A percentile compares a stretch with the other conserved stretches of the same genome.
These are phyloP conservation scores for Cyprinella venusta DNA, from an alignment of 2,797 vertebrate species.

Conservation along the genomic window DNA sequence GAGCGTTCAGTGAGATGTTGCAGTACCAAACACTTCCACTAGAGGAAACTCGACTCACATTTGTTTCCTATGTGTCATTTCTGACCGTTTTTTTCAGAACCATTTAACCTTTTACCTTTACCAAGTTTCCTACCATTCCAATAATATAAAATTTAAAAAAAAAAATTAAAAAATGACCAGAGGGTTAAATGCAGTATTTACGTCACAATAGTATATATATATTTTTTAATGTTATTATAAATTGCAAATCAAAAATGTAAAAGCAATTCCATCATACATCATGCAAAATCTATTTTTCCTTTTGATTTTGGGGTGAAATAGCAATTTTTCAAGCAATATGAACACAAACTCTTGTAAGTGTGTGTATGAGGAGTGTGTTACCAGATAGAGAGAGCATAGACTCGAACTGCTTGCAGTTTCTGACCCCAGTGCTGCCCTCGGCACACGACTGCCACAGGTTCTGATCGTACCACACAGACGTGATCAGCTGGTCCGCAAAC, in stretches of 20 bases:
- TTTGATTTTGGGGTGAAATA: background rate
- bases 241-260: background rate
- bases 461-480: conserved; percentile 65
- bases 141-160: too few relatives aligned
- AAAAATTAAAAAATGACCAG: too few relatives aligned
- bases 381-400: conserved; percentile 73
- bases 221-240: too few relatives aligned
- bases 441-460: conserved; percentile 80
- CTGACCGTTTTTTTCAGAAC: too few relatives aligned
- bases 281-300: too few relatives aligned
- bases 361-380: conserved; percentile 52
- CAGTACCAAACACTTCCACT: too few relatives aligned
- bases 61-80: too few relatives aligned
- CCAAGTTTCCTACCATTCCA: too few relatives aligned
- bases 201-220: background rate
- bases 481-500: conserved; percentile 69
- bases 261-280: too few relatives aligned
- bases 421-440: conserved; percentile 72
- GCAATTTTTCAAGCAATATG: background rate
- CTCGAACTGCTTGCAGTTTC: conserved; percentile 75
- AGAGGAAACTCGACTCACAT: too few relatives aligned
- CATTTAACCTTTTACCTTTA: too few relatives aligned
- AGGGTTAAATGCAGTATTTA: background rate
- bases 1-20: too few relatives aligned
- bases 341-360: background rate